Evolutionary conservation across 2,888 invertebrate species (phyloP).

Genomic region (Drosophila formosana): DNA sequence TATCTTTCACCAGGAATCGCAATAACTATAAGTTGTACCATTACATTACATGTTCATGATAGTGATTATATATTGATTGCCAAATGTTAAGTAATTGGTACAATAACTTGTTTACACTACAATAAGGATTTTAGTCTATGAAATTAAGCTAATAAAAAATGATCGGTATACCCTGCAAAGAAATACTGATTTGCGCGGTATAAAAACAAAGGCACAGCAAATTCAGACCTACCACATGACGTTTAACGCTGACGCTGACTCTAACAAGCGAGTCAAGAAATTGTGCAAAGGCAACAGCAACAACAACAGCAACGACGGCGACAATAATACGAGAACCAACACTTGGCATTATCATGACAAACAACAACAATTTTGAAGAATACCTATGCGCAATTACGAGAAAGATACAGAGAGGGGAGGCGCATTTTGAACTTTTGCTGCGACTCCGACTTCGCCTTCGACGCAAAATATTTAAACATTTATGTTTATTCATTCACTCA

Average conservation of each 20-base stretch:
- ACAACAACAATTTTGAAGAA: conserved; percentile 25
- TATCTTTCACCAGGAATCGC: too few relatives aligned
- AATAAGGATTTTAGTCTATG: too few relatives aligned
- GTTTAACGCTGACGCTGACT: conserved; percentile 35
- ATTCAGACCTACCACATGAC: conserved; percentile 62
- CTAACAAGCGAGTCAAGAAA: conserved; percentile 36
- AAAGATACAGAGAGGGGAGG: background rate
- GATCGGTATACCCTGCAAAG: background rate
- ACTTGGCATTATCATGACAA: conserved; percentile 41
- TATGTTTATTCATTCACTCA: conserved; percentile 26
- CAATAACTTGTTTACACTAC: too few relatives aligned
- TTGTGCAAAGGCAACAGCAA: conserved; percentile 31
- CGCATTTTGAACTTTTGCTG: conserved; percentile 41
- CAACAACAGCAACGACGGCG: conserved; percentile 3
- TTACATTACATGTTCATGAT: too few relatives aligned
- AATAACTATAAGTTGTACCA: too few relatives aligned
- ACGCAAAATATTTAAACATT: conserved; percentile 31
- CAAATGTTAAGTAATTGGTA: too few relatives aligned
- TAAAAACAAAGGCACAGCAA: conserved; percentile 12
- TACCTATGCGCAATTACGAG: conserved; percentile 17
- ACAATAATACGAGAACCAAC: conserved; percentile 14
- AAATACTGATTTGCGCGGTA: conserved; percentile 9
- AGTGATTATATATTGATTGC: too few relatives aligned
- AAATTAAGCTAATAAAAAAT: too few relatives aligned
- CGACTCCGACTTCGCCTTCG: background rate